Conservation (phyloP, 2,888 invertebrate genomes). For the Amblyjoppa fuscipennis region DNA sequence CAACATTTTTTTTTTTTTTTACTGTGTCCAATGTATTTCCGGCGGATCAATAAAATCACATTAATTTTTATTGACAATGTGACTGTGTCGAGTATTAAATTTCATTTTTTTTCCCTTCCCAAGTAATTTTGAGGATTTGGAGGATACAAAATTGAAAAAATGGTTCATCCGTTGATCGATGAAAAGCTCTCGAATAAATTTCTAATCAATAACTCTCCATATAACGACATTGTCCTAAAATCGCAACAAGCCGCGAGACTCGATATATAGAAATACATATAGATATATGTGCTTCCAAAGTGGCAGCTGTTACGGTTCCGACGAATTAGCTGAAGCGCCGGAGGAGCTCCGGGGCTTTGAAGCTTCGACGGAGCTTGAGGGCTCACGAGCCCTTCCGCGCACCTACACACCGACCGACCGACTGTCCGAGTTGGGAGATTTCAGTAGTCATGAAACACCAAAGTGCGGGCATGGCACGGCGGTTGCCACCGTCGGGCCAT, state of each 20-base stretch:
- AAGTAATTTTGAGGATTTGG: neutral
- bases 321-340: constrained; percentile 28
- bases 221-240: neutral
- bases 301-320: constrained; percentile 30
- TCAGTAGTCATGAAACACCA: constrained; percentile 38
- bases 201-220: neutral
- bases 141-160: neutral
- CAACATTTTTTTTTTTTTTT: too few relatives aligned
- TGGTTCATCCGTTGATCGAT: neutral
- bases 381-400: constrained; percentile 1
- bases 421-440: constrained; percentile 27
- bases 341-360: neutral
- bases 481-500: constrained; percentile 42
- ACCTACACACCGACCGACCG: neutral
- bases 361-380: neutral
- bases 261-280: neutral
- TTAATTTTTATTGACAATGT: neutral
- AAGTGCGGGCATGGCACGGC: constrained; percentile 38
- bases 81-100: neutral
- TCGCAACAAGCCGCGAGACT: neutral
- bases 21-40: neutral
- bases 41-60: neutral
- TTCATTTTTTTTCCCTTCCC: neutral
- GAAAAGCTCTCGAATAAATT: neutral
- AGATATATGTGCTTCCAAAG: neutral